Percentiles rank a stretch among this genome's conserved stretches.
Evolutionary conservation across 2,797 vertebrate species (phyloP).

Genomic region (Atherinosoma microstoma): DNA sequence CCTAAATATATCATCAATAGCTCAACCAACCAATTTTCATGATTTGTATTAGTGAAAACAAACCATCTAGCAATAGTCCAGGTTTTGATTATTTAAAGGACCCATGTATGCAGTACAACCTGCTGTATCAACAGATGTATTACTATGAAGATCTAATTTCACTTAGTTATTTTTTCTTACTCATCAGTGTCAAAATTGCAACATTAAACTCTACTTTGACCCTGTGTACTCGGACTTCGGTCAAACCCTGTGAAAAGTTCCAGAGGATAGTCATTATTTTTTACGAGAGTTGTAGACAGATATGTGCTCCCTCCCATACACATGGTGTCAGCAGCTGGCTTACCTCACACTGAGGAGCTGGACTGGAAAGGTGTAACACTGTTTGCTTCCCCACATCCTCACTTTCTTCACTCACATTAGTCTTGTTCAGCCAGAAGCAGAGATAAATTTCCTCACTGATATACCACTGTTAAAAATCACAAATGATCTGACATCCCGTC

Average conservation of each 20-base stretch:
- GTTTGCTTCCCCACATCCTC: neutral
- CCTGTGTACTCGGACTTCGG: neutral
- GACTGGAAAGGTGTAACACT: neutral
- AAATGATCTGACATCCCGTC: neutral
- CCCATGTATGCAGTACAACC: neutral
- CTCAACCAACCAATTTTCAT: neutral
- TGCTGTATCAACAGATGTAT: neutral
- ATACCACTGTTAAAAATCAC: neutral
- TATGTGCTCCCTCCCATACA: slow-evolving; percentile 1
- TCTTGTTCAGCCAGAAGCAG: slow-evolving; percentile 16
- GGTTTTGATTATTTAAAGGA: neutral
- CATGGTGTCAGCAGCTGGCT: slow-evolving; percentile 11
- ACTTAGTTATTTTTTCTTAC: neutral
- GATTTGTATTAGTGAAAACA: neutral
- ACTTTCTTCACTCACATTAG: neutral
- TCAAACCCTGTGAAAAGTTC: slow-evolving; percentile 12
- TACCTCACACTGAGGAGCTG: slow-evolving; percentile 1
- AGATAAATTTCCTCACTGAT: neutral
- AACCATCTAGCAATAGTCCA: neutral
- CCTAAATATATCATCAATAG: neutral
- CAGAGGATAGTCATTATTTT: neutral
- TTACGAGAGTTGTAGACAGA: slow-evolving; percentile 8
- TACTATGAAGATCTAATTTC: neutral
- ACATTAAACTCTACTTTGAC: slow-evolving; percentile 5
- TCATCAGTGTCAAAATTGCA: neutral